phyloP scores from a whole-genome alignment of 2,797 vertebrate species.

The Gouania willdenowi region DNA sequence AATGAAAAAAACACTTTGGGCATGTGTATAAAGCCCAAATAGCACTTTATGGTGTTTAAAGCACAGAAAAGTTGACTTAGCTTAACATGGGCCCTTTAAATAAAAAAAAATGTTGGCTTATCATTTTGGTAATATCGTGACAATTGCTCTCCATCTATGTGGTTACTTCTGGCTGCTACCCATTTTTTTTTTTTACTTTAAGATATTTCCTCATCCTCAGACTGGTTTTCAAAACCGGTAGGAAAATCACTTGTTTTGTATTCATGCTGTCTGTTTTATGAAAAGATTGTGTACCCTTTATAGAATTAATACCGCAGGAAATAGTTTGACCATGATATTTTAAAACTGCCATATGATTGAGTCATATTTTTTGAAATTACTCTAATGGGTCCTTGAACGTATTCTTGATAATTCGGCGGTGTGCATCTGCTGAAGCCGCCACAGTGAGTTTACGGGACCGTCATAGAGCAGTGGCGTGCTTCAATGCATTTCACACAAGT shows the following conservation, averaged over 20 bases:
- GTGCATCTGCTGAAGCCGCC: slow-evolving; percentile 43
- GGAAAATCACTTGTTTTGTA: not conserved
- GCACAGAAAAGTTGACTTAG: no score
- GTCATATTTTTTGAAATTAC: not conserved
- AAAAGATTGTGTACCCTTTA: slow-evolving; percentile 1
- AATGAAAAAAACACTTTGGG: no score
- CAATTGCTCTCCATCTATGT: not conserved
- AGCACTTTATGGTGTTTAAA: no score
- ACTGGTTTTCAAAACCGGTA: not conserved
- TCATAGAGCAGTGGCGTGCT: slow-evolving; percentile 31
- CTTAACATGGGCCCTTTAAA: no score
- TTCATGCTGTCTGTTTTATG: not conserved
- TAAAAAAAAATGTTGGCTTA: no score
- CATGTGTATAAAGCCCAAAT: no score
- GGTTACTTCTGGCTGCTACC: not conserved
- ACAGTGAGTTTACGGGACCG: slow-evolving; percentile 33
- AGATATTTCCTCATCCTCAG: not conserved
- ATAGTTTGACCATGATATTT: slow-evolving; percentile 5
- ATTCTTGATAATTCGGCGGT: slow-evolving; percentile 45
- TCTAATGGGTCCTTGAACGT: slow-evolving; percentile 10
- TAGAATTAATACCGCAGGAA: not conserved
- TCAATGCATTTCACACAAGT: slow-evolving; percentile 44
- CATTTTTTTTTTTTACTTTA: not conserved
- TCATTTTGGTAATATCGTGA: no score
- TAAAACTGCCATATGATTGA: not conserved